Evolutionary conservation across 2,797 vertebrate genomes (phyloP), one percentile per base, ranked within the genome.

Genomic region (Enteromius thamalakanensis): DNA sequence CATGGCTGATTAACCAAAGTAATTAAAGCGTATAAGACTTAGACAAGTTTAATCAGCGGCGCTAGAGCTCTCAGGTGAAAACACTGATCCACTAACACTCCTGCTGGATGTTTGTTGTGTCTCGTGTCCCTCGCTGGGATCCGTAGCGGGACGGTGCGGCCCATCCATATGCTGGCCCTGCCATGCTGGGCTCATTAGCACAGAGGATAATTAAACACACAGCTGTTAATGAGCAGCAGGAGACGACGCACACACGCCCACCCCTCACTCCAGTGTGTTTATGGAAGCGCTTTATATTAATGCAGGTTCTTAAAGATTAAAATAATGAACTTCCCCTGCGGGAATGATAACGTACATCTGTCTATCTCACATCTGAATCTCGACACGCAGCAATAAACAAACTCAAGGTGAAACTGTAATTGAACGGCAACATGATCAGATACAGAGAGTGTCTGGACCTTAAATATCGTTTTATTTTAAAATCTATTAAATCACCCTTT

Each of bases 161-260:
- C 88, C 92, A 90, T 92, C 93, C 93, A 93, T 91, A 93, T 92
- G 91, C 89, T 91, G 87, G 87, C 89, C 91, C 89, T 88, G 89
- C 93, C 93, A 94, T 90, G 87, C 94, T 93, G 94, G 93, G 93
- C 93, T 94, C 91, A 90, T 94, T 94, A 94, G 93, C 92, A 94
- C 94, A 92, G 93, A 89, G 79, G 79, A 92, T 95, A 95, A 94
- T 94, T 95, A 95, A 92, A 94, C 92, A 94, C 94, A 93, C 94
- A 96, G 95, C 94, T 95, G 95, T 93, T 96, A 91, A 95, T 91
- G 90, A 93, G 92, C 75, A 83, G 88, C 89, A 90, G 87, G 89
- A 90, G 91, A 92, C 92, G 92, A 92, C 91, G 87, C 65, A 19
- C 87, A 94, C 91, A 93, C 91, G 93, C 92, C 90, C 90, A 82